Percentiles rank a stretch among this genome's conserved stretches.
phyloP scores from a whole-genome alignment of 2,797 vertebrate genomes.

The Lepus oiostolus region DNA sequence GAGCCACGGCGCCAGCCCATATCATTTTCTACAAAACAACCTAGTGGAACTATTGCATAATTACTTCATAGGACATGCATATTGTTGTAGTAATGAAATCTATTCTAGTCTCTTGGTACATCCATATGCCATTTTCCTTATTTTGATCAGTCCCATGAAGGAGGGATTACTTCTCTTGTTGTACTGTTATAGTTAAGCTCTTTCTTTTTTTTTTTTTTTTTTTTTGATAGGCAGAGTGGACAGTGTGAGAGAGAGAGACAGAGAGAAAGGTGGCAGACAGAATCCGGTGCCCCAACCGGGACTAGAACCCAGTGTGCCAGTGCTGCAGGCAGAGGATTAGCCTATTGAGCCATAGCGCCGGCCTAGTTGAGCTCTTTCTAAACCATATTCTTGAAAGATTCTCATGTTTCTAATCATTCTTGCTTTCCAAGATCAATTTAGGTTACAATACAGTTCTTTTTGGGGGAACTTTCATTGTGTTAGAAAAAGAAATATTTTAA shows the following conservation, averaged over 20 bases:
- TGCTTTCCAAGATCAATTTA: neutral
- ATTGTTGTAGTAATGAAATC: neutral
- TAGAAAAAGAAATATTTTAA: slow-evolving; percentile 22
- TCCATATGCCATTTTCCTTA: neutral
- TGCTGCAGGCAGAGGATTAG: too few species aligned
- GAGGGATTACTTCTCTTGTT: slow-evolving; percentile 15
- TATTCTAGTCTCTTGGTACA: neutral
- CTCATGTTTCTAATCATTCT: slow-evolving; percentile 15
- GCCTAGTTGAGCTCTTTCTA: neutral
- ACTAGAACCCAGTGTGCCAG: too few species aligned
- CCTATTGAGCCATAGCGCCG: too few species aligned
- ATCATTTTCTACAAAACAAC: slow-evolving; percentile 2
- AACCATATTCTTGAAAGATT: neutral
- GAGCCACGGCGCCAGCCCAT: neutral
- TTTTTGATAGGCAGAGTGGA: too few species aligned
- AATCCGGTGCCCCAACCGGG: too few species aligned
- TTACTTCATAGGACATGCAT: neutral
- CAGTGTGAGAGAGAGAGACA: too few species aligned
- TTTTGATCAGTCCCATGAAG: neutral
- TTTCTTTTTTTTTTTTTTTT: neutral
- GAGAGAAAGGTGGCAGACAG: too few species aligned
- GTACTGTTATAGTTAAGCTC: neutral
- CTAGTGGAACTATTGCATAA: neutral
- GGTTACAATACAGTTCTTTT: neutral
- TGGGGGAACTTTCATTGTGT: neutral